Evolutionary conservation across 1,140 invertebrate genomes (phyloP), one percentile per base, ranked within the genome.

Genomic region (Diprion similis): DNA sequence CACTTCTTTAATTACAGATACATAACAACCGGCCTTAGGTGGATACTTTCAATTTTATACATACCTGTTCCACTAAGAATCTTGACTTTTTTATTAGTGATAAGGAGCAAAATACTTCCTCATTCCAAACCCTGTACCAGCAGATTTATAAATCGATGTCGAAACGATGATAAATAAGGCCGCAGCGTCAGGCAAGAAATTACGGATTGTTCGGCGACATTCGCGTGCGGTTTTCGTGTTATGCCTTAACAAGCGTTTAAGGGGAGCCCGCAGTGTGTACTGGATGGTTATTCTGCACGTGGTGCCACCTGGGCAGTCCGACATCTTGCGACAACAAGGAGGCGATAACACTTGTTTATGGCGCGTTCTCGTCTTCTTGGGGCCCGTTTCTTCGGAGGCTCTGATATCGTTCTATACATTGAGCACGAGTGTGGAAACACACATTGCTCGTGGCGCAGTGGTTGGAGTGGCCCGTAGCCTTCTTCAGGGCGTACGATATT

Each of bases 341-440:
- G 71, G 72, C 79, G 80, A 81, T 81, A 83, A 81, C 77, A 80
- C 68, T 80, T 75, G 72, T 83, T 81, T 83, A 81, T 81, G 78
- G 80, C 71, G 68, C 68, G 71, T 77, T 64, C 48, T 24, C 66
- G 71, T 68, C 51, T 17, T 59, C 51, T 13, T 17, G 51, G 9
- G 11, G 51, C 51, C 24, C 24, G 24, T 37, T 17, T 59, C 51
- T 59, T 17, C 51, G 51, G 51, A 17, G 9, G 51, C 51, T 59
- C 51, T 17, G 51, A 59, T 59, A 59, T 59, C 51, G n/a, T 59
- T 13, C 51, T 59, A 59, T 17, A 17, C n/a, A 59, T 17, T 17
- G 51, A 17, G 51, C 51, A 59, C 51, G n/a, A 13, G 51, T 59
- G 51, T 59, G 51, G 24, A 37, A 37, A 37, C 24, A 37, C 24